Evolutionary conservation across 2,113 vertebrate genomes (phyloP).

Genomic region (Neolamprologus kungweensis): DNA sequence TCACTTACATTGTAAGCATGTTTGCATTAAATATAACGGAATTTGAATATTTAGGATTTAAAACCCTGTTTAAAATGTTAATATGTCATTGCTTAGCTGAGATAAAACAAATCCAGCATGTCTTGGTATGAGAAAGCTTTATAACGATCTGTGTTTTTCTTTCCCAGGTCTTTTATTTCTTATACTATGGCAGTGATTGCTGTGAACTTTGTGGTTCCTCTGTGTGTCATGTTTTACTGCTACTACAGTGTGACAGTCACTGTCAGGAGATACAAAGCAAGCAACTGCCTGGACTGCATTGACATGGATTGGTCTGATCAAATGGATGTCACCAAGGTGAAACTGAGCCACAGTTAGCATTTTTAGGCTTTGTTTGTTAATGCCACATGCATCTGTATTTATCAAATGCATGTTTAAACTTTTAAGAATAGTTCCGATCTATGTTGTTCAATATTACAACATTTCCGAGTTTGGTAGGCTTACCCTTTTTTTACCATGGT

Average conservation of each 20-base stretch:
- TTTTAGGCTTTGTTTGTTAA: not conserved
- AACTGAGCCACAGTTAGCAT: not conserved
- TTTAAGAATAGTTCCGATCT: too few relatives aligned
- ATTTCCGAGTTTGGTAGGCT: not conserved
- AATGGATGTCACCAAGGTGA: conserved; percentile 92
- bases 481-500: not conserved
- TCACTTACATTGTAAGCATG: not conserved
- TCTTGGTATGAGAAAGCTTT: not conserved
- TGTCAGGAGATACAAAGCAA: conserved; percentile 71
- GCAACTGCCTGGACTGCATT: conserved; percentile 71
- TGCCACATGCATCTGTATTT: not conserved
- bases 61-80: not conserved
- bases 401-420: not conserved
- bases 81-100: not conserved
- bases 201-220: conserved; percentile 88
- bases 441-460: not conserved
- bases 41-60: not conserved
- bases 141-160: not conserved
- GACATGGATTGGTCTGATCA: conserved; percentile 90
- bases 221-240: conserved; percentile 91
- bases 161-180: conserved; percentile 88
- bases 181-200: conserved; percentile 91
- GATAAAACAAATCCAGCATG: not conserved
- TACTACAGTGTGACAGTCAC: conserved; percentile 87
- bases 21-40: not conserved